Conservation (phyloP, 2,888 invertebrate species). For the Galerucella nymphaeae region DNA sequence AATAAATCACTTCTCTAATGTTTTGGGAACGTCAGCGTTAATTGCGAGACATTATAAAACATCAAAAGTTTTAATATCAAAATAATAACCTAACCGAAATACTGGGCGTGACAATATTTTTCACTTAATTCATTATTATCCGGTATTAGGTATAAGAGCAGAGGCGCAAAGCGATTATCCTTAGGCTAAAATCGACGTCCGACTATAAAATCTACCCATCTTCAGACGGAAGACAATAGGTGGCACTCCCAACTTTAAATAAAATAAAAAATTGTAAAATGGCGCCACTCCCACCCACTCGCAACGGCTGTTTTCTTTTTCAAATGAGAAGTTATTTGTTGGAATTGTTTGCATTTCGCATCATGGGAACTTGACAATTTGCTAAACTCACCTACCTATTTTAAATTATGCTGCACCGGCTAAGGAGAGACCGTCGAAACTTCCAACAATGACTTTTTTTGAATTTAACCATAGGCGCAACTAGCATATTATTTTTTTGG, state of each 20-base stretch:
- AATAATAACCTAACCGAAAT: too few relatives aligned
- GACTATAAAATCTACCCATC: constrained; percentile 35
- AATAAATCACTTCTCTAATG: too few relatives aligned
- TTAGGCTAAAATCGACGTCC: constrained; percentile 26
- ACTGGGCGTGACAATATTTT: background rate
- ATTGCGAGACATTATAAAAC: too few relatives aligned
- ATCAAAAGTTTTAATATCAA: too few relatives aligned
- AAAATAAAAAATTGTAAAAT: constrained; percentile 28
- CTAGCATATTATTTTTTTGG: too few relatives aligned
- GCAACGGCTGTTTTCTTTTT: constrained; percentile 12
- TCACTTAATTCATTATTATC: constrained; percentile 13
- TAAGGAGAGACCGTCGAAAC: constrained; percentile 10
- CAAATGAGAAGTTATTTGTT: constrained; percentile 36
- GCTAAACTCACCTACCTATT: constrained; percentile 27
- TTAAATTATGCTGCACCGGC: background rate
- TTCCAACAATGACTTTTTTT: too few relatives aligned
- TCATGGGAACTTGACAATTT: constrained; percentile 34
- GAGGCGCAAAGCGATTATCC: constrained; percentile 3
- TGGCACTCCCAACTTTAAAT: constrained; percentile 27
- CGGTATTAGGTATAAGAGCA: constrained; percentile 20
- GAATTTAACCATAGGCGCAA: too few relatives aligned
- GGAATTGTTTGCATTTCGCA: constrained; percentile 36
- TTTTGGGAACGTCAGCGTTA: too few relatives aligned
- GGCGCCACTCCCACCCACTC: constrained; percentile 39
- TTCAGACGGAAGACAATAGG: constrained; percentile 39